Conservation (phyloP, 2,888 invertebrate genomes). For the Listrodromus nycthemerus region DNA sequence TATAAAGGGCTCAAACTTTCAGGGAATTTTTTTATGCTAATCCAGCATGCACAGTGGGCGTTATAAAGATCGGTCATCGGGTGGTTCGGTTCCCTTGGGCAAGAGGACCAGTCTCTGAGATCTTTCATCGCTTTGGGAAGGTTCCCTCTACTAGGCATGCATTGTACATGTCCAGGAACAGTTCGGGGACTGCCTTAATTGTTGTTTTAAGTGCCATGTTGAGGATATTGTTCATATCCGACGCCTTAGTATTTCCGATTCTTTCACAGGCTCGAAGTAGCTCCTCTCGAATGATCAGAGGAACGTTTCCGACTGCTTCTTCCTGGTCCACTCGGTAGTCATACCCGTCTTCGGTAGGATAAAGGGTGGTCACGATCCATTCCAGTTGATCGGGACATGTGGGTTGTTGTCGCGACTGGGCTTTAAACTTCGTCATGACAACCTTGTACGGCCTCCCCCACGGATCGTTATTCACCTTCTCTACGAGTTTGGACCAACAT, state of each 20-base stretch:
- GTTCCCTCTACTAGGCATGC: slow-evolving; percentile 57
- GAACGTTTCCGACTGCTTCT: background rate
- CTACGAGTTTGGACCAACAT: slow-evolving; percentile 51
- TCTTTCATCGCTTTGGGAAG: slow-evolving; percentile 66
- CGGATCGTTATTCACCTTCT: slow-evolving; percentile 58
- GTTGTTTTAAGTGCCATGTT: slow-evolving; percentile 64
- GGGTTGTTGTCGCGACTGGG: slow-evolving; percentile 56
- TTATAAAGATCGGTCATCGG: slow-evolving; percentile 62
- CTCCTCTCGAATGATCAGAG: slow-evolving; percentile 38
- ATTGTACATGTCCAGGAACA: slow-evolving; percentile 65
- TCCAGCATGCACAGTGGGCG: slow-evolving; percentile 66
- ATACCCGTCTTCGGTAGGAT: slow-evolving; percentile 21
- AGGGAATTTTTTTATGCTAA: too few species aligned
- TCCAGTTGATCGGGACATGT: slow-evolving; percentile 62
- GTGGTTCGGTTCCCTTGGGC: slow-evolving; percentile 62
- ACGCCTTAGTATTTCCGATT: slow-evolving; percentile 65
- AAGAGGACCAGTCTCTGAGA: slow-evolving; percentile 66
- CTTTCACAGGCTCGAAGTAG: slow-evolving; percentile 46
- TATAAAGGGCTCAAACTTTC: too few species aligned
- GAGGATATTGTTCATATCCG: slow-evolving; percentile 68
- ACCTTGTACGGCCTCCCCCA: slow-evolving; percentile 64
- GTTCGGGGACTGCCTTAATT: slow-evolving; percentile 50
- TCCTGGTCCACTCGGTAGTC: background rate
- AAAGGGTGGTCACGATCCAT: slow-evolving; percentile 59
- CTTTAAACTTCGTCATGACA: slow-evolving; percentile 61